Percentiles rank a stretch among this genome's conserved stretches.
phyloP scores from a whole-genome alignment of 1,140 invertebrate genomes.

The Pomacea maculata region DNA sequence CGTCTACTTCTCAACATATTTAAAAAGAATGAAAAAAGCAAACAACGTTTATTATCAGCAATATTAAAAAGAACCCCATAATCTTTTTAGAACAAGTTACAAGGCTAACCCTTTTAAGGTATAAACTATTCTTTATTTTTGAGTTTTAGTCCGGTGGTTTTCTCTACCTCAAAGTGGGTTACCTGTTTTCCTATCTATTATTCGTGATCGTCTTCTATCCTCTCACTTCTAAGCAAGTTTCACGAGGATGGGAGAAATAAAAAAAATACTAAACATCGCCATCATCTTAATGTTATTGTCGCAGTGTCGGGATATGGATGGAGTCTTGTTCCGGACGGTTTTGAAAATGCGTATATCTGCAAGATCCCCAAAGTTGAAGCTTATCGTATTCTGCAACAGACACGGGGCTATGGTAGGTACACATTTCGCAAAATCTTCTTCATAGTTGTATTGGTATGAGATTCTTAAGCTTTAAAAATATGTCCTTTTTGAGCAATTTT shows the following conservation, averaged over 20 bases:
- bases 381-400: constrained; percentile 28
- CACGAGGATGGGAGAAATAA: neutral
- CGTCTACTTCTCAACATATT: too few relatives aligned
- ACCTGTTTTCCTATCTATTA: neutral
- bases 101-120: neutral
- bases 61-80: too few relatives aligned
- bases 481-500: neutral
- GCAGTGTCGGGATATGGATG: constrained; percentile 26
- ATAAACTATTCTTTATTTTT: neutral
- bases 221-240: neutral
- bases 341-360: constrained; percentile 34
- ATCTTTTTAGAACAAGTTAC: neutral
- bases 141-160: neutral
- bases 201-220: neutral
- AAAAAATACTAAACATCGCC: neutral
- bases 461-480: neutral
- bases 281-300: neutral
- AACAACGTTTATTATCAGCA: too few relatives aligned
- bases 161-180: neutral
- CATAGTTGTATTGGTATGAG: too few relatives aligned
- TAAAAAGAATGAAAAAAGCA: too few relatives aligned
- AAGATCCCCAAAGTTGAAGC: constrained; percentile 32
- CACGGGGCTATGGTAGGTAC: constrained; percentile 31
- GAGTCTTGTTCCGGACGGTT: constrained; percentile 4
- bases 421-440: too few relatives aligned